Evolutionary conservation across 2,113 vertebrate genomes (phyloP), one percentile per base, ranked within the genome.

Genomic region (Peromyscus leucopus): DNA sequence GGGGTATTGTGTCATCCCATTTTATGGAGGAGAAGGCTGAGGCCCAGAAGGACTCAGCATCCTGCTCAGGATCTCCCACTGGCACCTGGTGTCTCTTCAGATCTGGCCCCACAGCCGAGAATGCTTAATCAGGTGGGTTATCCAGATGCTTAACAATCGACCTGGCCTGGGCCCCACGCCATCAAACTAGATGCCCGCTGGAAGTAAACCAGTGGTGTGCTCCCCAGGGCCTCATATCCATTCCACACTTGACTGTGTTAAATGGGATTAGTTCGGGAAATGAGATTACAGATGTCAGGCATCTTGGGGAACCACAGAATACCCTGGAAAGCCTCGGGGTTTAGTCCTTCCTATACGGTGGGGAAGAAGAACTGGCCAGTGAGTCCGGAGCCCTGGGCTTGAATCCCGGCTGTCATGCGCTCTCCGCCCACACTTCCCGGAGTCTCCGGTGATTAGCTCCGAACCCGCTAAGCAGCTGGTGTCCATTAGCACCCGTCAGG

Each of bases 181-280:
- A 19, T 82, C 24, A 1, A 71, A 51, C 12, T 36, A 87, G 89
- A 93, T 0, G 72, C 90, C 92, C 42, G 84, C 85, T 33, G 4
- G 65, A 71, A 93, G 89, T 17, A 42, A 91, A 42, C 83, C 26
- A 42, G 96, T 61, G 0, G 51, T 19, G 0, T 11, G 76, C 71
- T 46, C 46, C 51, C 95, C 8, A 82, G 69, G 16, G 63, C 2
- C 0, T 57, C 86, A 33, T 39, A 72, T 57, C 89, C 89, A 5
- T 78, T 88, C 90, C 89, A 86, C 96, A 82, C 65, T 72, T 4
- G 42, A 76, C 92, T 89, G 97, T 87, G 97, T 89, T 96, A 92
- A 97, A 97, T 96, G 85, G 82, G 97, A 98, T 98, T 96, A 96
- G 80, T 48, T 72, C 93, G 79, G 97, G 96, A 96, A 97, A 96